Percentiles rank a stretch among this genome's conserved stretches.
phyloP scores from a whole-genome alignment of 2,113 vertebrate genomes.

The Lynx canadensis region DNA sequence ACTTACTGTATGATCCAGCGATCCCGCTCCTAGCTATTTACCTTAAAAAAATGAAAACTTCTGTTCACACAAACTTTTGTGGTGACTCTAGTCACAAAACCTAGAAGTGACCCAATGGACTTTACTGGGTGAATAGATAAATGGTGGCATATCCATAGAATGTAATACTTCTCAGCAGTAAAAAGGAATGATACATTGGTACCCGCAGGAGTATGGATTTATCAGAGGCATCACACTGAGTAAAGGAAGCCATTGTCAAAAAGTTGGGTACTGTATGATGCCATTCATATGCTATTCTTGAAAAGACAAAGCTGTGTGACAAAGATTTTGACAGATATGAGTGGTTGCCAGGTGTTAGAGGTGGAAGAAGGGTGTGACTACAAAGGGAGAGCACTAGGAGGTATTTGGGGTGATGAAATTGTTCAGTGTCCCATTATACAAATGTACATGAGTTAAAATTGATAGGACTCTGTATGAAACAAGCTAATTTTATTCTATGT shows the following conservation, averaged over 20 bases:
- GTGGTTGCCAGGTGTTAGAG: not conserved
- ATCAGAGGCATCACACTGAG: not conserved
- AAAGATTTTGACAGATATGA: not conserved
- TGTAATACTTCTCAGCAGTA: not conserved
- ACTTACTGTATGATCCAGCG: not conserved
- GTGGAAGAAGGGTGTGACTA: no score
- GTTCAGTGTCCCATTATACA: not conserved
- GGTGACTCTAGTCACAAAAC: not conserved
- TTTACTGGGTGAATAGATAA: not conserved
- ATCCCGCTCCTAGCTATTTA: not conserved
- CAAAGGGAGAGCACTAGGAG: not conserved
- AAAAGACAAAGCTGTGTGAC: not conserved
- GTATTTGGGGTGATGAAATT: not conserved
- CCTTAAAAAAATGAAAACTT: not conserved
- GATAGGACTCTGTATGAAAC: not conserved
- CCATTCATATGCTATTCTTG: not conserved
- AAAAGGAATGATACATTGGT: not conserved
- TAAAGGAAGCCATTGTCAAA: not conserved
- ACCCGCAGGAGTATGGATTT: not conserved
- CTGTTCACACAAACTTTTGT: not conserved
- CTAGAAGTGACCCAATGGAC: not conserved
- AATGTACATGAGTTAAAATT: not conserved
- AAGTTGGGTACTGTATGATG: not conserved
- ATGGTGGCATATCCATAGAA: not conserved
- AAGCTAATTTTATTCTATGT: not conserved